These are phyloP conservation scores for Hemiprocne comata DNA, from an alignment of 2,113 vertebrate species.

Conservation along the genomic window DNA sequence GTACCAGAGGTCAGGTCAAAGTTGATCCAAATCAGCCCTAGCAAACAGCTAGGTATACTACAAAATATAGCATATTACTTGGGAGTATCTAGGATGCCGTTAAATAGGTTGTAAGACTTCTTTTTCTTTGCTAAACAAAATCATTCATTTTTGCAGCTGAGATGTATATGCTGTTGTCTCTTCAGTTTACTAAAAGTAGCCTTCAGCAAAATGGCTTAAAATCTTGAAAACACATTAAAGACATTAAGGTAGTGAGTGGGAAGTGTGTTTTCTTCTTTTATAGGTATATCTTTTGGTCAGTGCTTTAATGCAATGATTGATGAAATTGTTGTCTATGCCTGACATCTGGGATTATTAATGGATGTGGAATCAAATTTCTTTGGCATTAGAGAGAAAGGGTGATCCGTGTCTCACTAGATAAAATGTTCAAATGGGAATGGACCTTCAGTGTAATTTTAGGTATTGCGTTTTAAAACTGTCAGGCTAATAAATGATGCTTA, in stretches of 20 bases:
- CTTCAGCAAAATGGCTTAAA: conserved; percentile 57
- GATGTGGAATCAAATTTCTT: conserved; percentile 54
- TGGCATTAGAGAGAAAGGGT: conserved; percentile 49
- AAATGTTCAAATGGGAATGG: conserved; percentile 46
- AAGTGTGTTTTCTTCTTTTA: conserved; percentile 56
- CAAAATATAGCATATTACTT: not conserved
- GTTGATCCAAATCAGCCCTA: not conserved
- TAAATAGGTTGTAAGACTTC: not conserved
- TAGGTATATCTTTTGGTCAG: conserved; percentile 65
- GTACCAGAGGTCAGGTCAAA: not conserved
- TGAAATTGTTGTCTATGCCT: conserved; percentile 63
- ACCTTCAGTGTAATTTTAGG: conserved; percentile 34
- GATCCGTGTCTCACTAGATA: conserved; percentile 44
- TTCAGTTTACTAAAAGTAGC: conserved; percentile 42
- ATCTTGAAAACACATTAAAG: conserved; percentile 56
- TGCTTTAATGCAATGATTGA: conserved; percentile 73
- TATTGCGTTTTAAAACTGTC: not conserved
- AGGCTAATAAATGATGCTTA: not conserved
- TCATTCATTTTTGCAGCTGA: not conserved
- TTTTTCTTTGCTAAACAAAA: conserved; percentile 23
- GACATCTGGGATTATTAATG: conserved; percentile 71
- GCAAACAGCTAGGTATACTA: not conserved
- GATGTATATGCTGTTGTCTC: not conserved
- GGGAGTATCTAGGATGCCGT: not conserved
- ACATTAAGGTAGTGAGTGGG: conserved; percentile 50